Conservation (phyloP, 2,113 vertebrate genomes). For the Sminthopsis crassicaudata region DNA sequence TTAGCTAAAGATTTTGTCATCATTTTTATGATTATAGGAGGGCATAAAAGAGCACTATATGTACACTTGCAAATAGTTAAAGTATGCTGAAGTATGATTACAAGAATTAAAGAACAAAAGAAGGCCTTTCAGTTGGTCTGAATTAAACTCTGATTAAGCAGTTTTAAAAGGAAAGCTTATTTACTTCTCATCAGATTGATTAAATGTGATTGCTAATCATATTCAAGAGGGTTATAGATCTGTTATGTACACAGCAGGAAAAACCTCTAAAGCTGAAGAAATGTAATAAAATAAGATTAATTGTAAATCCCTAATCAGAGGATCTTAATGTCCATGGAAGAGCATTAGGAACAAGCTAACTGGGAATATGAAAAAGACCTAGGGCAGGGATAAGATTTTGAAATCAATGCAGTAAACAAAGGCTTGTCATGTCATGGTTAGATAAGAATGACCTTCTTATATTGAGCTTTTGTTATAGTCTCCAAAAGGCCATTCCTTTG, state of each 20-base stretch:
- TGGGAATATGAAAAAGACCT: conserved; percentile 65
- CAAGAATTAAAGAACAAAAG: conserved; percentile 52
- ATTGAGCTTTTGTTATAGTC: neutral
- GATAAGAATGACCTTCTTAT: conserved; percentile 64
- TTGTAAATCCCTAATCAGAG: conserved; percentile 67
- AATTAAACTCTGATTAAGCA: conserved; percentile 47
- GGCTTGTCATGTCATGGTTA: conserved; percentile 57
- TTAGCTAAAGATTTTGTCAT: conserved; percentile 18
- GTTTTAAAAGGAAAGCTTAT: conserved; percentile 42
- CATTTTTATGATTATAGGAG: conserved; percentile 21
- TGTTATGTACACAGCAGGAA: neutral
- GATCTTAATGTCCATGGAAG: conserved; percentile 68
- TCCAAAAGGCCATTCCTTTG: conserved; percentile 11
- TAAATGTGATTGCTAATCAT: conserved; percentile 43
- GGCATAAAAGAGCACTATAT: conserved; percentile 55
- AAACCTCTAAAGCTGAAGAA: conserved; percentile 9
- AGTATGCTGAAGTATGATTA: neutral
- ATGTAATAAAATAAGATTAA: conserved; percentile 45
- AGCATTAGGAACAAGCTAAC: conserved; percentile 64
- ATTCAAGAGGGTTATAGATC: conserved; percentile 38
- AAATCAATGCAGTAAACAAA: conserved; percentile 71
- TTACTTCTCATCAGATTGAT: conserved; percentile 48
- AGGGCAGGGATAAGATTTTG: conserved; percentile 48
- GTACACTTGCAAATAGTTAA: conserved; percentile 22
- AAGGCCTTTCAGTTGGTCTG: conserved; percentile 45